These are phyloP conservation scores for Muscicapa striata DNA, from an alignment of 2,797 vertebrate species.

Conservation along the genomic window DNA sequence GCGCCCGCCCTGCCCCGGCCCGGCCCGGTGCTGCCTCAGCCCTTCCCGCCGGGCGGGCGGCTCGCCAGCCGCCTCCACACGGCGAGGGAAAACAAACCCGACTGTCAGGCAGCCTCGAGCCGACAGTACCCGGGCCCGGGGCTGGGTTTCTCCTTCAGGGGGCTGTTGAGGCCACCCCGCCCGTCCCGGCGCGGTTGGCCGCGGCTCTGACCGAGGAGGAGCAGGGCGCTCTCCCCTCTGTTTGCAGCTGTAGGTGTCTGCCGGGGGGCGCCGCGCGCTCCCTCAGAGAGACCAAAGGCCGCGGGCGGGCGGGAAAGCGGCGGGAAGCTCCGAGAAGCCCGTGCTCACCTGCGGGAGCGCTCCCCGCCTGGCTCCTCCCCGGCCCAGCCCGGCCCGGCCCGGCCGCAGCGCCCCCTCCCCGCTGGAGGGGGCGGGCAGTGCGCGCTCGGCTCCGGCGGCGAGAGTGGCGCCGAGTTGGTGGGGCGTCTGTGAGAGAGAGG, in stretches of 20 bases:
- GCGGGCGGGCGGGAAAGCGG: neutral
- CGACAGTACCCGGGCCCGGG: neutral
- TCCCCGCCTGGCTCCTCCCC: conserved; percentile 6
- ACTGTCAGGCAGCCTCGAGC: neutral
- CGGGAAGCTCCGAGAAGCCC: neutral
- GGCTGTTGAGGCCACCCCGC: neutral
- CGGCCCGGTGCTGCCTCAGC: neutral
- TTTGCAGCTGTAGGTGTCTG: rapidly evolving
- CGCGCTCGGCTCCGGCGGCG: neutral
- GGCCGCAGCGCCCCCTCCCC: neutral
- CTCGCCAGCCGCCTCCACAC: neutral
- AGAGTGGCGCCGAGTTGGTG: neutral
- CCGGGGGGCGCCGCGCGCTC: neutral
- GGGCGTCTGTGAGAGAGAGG: neutral
- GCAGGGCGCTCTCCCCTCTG: rapidly evolving
- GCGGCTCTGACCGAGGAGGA: neutral
- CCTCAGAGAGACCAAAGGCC: neutral
- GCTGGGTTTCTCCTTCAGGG: neutral
- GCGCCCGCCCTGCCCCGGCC: neutral
- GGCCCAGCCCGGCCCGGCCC: neutral
- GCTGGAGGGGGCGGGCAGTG: conserved; percentile 18
- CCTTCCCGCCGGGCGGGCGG: neutral
- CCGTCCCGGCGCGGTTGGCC: neutral
- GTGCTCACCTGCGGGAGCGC: conserved; percentile 15
- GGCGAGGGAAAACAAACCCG: neutral